phyloP scores from a whole-genome alignment of 2,113 vertebrate genomes.

The Bos indicus region DNA sequence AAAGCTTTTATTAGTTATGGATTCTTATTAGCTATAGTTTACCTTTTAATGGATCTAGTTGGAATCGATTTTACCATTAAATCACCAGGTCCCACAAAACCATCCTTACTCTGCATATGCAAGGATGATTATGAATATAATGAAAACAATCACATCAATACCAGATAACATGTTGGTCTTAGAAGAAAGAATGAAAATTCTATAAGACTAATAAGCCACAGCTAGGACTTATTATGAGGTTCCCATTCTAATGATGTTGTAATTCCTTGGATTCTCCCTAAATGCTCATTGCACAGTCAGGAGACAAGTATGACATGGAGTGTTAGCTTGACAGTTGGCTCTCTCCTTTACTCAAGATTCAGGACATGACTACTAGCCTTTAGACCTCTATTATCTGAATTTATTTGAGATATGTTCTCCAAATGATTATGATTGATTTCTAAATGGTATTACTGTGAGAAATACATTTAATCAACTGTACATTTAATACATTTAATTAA shows the following conservation, averaged over 20 bases:
- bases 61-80: background rate
- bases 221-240: background rate
- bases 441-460: background rate
- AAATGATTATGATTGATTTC: background rate
- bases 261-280: background rate
- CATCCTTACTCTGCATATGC: background rate
- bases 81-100: background rate
- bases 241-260: background rate
- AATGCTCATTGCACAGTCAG: background rate
- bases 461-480: background rate
- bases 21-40: background rate
- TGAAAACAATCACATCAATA: background rate
- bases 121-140: background rate
- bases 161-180: background rate
- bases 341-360: background rate
- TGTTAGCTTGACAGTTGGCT: background rate
- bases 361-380: background rate
- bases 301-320: background rate
- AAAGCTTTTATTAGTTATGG: background rate
- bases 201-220: background rate
- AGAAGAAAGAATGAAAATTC: background rate
- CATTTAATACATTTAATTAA: background rate
- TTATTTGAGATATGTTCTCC: background rate
- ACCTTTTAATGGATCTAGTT: background rate
- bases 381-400: background rate